Evolutionary conservation across 2,797 vertebrate species (phyloP), one percentile per base, ranked within the genome.

Genomic region (Phoxinus dragarum): DNA sequence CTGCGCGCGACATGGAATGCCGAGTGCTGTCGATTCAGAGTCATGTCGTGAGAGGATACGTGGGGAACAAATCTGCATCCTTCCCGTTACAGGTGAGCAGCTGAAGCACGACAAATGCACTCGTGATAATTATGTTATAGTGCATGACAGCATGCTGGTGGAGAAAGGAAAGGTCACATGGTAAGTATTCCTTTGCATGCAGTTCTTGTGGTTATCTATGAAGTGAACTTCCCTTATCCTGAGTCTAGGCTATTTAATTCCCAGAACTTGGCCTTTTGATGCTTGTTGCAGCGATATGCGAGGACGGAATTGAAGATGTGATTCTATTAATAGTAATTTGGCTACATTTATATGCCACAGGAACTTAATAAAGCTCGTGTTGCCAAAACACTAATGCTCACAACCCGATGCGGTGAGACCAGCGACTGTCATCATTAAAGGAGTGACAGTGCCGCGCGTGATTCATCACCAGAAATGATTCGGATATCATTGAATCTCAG

Each of bases 11-110:
- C 93, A 95, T 93, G 92, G 97, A 97, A 88, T 99, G 98, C 91
- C 95, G 98, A 78, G 98, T 99, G 73, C 96, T 99, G 89, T 99
- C 98, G 93, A 98, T 99, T 90, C 98, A 99, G 96, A 99, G 98
- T 95, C 98, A 99, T 84, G 98, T 99, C 89, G 97, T 99, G 91
- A 96, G 98, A 91, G 98, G 98, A 90, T 99, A 99, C 84, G 97
- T 99, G 94, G 98, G 98, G 90, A 99, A 99, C 94, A 97, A 97
- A 92, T 98, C 97, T 85, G 97, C 98, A 76, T 96, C 97, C 54
- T 99, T 99, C 90, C 98, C 98, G 1, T 92, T 99, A 93, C 98
- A 99, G 97, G 98, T 99, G 94, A 95, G 76, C 66, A 8, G n/a
- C 10, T 36, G 31, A 19, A 6, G 64, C 64, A 34, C 31, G 64